These are phyloP conservation scores for Calyptomena viridis DNA, from an alignment of 2,113 vertebrate species.

Conservation along the genomic window DNA sequence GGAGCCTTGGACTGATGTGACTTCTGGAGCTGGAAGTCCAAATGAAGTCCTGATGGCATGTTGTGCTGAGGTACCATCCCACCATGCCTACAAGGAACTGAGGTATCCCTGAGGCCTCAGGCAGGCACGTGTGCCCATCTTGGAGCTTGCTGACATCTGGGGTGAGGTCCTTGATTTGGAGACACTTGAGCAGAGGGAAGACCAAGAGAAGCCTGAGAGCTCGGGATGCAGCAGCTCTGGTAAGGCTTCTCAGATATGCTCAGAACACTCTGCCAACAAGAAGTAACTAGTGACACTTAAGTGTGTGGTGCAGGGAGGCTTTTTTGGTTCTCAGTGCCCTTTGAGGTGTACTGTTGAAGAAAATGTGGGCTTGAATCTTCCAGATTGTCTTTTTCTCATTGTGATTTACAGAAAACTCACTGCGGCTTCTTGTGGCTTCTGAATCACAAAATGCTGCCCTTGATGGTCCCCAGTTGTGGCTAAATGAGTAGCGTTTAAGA, in stretches of 20 bases:
- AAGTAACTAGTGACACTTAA: background rate
- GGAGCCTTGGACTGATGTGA: background rate
- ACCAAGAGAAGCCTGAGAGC: background rate
- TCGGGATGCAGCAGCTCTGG: accelerated
- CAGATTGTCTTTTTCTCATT: constrained; percentile 17
- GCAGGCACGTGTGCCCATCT: accelerated
- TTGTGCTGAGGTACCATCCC: background rate
- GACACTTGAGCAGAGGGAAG: background rate
- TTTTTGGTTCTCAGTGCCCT: background rate
- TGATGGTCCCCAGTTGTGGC: background rate
- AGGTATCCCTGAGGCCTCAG: accelerated
- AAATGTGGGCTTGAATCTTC: background rate
- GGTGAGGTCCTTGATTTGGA: background rate
- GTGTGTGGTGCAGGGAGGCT: background rate
- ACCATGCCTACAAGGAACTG: too few relatives aligned
- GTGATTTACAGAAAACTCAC: background rate
- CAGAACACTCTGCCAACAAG: background rate
- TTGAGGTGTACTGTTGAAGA: constrained; percentile 31
- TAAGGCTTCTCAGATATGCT: background rate
- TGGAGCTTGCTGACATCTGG: accelerated
- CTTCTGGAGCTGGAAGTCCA: background rate
- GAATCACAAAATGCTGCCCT: background rate
- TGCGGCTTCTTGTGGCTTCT: constrained; percentile 1
- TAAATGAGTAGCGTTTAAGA: background rate
- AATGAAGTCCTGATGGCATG: too few relatives aligned